Evolutionary conservation across 2,113 vertebrate species (phyloP).

Genomic region (Gavialis gangeticus): DNA sequence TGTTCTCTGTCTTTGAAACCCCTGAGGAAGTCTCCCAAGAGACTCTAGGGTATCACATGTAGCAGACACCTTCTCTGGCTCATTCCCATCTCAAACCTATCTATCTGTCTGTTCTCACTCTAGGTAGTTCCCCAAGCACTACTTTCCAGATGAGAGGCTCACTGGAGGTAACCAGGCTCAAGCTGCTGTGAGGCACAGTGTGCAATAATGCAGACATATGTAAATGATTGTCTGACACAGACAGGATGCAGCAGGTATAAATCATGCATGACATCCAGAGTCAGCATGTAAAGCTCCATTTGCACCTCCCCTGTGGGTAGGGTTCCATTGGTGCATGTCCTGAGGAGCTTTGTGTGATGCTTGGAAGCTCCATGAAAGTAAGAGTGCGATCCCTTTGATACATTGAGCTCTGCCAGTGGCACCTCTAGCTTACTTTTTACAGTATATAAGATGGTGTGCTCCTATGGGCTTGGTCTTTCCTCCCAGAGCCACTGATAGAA

Average conservation of each 20-base stretch:
- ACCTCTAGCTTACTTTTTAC: conserved; percentile 23
- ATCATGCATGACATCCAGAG: conserved; percentile 33
- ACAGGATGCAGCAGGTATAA: conserved; percentile 19
- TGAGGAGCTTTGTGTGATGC: conserved; percentile 63
- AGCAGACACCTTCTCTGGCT: neutral
- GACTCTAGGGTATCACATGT: neutral
- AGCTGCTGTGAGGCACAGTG: neutral
- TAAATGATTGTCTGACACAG: neutral
- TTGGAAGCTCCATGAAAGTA: conserved; percentile 19
- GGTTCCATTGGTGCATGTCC: neutral
- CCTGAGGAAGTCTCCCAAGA: too few species aligned
- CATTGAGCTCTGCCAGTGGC: neutral
- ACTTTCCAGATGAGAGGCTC: neutral
- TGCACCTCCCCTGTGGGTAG: neutral
- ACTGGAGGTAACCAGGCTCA: fast-evolving
- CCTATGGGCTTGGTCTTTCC: conserved; percentile 9
- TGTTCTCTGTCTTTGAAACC: neutral
- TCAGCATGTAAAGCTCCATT: neutral
- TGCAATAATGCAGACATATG: neutral
- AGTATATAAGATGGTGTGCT: conserved; percentile 58
- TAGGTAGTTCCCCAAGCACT: too few species aligned
- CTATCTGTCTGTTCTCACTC: neutral
- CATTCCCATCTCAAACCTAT: neutral
- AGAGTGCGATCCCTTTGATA: conserved; percentile 38
- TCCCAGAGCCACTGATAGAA: neutral